A percentile compares a stretch with the other conserved stretches of the same genome.
phyloP scores from a whole-genome alignment of 2,888 invertebrate genomes.

The Aphodius granarius region DNA sequence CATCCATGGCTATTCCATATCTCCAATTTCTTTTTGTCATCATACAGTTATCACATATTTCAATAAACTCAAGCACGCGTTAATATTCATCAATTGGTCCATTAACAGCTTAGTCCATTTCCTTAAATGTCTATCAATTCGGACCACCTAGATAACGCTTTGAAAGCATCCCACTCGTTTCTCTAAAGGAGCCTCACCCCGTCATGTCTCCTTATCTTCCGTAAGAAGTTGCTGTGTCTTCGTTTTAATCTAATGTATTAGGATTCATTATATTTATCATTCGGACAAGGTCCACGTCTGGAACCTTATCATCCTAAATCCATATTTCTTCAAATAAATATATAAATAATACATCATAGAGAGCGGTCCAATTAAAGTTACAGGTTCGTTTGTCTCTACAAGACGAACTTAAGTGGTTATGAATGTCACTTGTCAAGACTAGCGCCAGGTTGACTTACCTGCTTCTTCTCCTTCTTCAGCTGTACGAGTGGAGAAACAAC shows the following conservation, averaged over 20 bases:
- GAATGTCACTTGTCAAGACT: conserved; percentile 30
- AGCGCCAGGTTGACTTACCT: conserved; percentile 7
- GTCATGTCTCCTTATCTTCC: not conserved
- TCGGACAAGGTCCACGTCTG: not conserved
- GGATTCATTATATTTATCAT: not conserved
- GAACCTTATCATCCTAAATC: not conserved
- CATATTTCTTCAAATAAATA: not conserved
- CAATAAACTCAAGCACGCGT: not conserved
- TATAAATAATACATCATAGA: not conserved
- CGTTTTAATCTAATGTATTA: not conserved
- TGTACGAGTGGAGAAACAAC: not conserved
- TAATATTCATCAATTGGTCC: not conserved
- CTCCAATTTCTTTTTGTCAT: too few relatives aligned
- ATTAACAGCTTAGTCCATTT: not conserved
- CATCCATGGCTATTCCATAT: too few relatives aligned
- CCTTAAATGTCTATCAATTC: not conserved
- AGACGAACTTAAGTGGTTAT: conserved; percentile 29
- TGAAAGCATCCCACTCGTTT: not conserved
- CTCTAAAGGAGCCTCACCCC: not conserved
- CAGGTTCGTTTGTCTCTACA: conserved; percentile 3
- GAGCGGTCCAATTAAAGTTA: conserved; percentile 9
- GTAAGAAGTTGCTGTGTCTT: not conserved
- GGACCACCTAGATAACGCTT: not conserved
- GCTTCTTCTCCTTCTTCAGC: not conserved
- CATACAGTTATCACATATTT: not conserved